Evolutionary conservation across 1,140 invertebrate genomes (phyloP), one percentile per base, ranked within the genome.

Genomic region (Drosophila pseudoananassae): DNA sequence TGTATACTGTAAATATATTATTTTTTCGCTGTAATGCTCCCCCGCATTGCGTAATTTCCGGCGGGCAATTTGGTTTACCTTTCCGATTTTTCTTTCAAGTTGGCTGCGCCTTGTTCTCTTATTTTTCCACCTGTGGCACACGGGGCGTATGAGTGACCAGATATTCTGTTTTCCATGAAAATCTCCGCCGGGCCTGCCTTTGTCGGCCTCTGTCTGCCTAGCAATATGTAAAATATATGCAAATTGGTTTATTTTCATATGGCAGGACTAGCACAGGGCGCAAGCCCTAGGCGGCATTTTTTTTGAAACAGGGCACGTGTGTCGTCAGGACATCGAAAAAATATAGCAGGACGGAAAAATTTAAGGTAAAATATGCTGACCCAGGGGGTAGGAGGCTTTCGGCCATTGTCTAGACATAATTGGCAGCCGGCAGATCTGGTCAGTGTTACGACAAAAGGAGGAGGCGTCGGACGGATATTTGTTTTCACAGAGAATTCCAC

Each of bases 241-340:
- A 87, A 87, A 87, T 87, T 83, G 78, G 78, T 65, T 76, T 83
- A 87, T 88, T 88, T 88, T 80, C 71, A 78, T 87, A 81, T 88
- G 84, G 52, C 78, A 66, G 72, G 40, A n/a, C 75, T 59, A 56
- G 46, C 50, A 68, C 50, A 68, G 38, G 17, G 43, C 43, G 3
- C 15, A 12, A 9, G 43, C 43, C 43, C 15, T 9, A 46, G 43
- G 43, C 43, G 43, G 17, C 3, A 15, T 14, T 46, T 46, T 17
- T 9, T 46, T 46, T 56, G 36, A 51, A 55, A 46, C 46, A 31
- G 57, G 45, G 49, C 53, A 75, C 79, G 80, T 78, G 66, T 80
- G 59, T 61, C 43, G 75, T 55, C 77, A 47, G 17, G 47, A 50
- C 36, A 63, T 54, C 40, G 38, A 29, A 27, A 45, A 14, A 52